A percentile compares a stretch with the other conserved stretches of the same genome.
These are phyloP conservation scores for Atlantisia rogersi DNA, from an alignment of 2,113 vertebrate genomes.

Conservation along the genomic window DNA sequence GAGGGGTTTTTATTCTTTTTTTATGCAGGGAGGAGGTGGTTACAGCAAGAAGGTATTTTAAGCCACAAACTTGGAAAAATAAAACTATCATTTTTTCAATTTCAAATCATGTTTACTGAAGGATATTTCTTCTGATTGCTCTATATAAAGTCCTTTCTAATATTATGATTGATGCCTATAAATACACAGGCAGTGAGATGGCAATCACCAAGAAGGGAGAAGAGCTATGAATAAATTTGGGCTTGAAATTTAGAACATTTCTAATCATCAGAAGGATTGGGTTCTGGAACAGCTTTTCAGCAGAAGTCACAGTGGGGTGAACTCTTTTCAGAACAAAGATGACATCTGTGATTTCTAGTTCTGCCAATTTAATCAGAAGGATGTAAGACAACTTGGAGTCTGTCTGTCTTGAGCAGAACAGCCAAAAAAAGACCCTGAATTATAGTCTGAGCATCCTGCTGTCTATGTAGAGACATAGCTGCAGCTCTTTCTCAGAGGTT, in stretches of 20 bases:
- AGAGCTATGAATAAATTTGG: slow-evolving; percentile 46
- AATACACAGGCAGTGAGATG: background rate
- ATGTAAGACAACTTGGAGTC: background rate
- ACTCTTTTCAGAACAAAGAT: background rate
- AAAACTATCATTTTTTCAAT: background rate
- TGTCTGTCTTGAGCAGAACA: background rate
- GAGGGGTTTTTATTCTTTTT: background rate
- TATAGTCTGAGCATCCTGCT: background rate
- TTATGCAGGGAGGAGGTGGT: background rate
- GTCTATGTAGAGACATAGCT: background rate
- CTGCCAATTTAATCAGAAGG: background rate
- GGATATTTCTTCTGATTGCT: slow-evolving; percentile 11
- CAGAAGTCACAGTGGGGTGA: background rate
- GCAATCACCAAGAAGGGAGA: slow-evolving; percentile 16
- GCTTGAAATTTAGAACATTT: slow-evolving; percentile 2
- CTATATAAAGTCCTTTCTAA: slow-evolving; percentile 3
- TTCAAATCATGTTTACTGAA: slow-evolving; percentile 17
- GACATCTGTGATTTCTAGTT: slow-evolving; percentile 11
- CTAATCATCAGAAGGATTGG: slow-evolving; percentile 18
- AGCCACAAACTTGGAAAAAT: background rate
- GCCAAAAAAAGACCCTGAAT: background rate
- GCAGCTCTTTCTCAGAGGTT: background rate
- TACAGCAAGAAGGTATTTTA: background rate
- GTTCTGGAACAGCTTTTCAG: slow-evolving; percentile 31
- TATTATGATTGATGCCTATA: slow-evolving; percentile 23